Base-by-base conservation (phyloP, 2,888 invertebrate species). In the Argyresthia goedartella region DNA sequence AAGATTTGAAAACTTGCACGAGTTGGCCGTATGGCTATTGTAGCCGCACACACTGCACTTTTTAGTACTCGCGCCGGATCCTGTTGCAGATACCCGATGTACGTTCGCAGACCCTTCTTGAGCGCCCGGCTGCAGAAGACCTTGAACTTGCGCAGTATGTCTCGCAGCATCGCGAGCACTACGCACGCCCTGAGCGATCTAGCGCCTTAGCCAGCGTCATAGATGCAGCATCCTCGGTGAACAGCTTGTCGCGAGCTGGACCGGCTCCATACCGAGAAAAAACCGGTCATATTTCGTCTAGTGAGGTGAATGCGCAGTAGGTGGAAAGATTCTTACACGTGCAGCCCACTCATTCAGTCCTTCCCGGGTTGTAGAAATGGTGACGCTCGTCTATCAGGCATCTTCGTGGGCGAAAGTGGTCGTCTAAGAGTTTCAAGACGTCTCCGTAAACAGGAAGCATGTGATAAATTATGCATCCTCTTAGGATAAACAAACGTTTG, bases 231-330 rank as follows among this genome's bases (percentile, higher is more conserved):
- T 36, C 35, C 33, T 52, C 39, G 11, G 11, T 42, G 41, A 46
- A 52, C 8, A 47, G 15, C 33, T 47, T 46, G 8, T 52, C 51
- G 10, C 51, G 45, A 9, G 35, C 46, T 7, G 51, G 39, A 11
- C 51, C 51, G 14, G 46, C n/a, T 15, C n/a, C 51, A 52, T 52
- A 9, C 51, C 51, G 9, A 52, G 25, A 8, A 52, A 13, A 13
- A 52, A 52, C n/a, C 47, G 46, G 25, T 52, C 51, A 4, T 25
- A 39, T 47, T 25, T 52, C 51, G 15, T 52, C 51, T 14, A 52
- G 41, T 16, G 39, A 39, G n/a, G 9, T 46, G 51, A 52, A 52
- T n/a, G 15, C 33, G 47, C 51, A 52, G 41, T 52, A 15, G 13
- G 35, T 10, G 16, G 51, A 44, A 51, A 13, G 11, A 44, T 35